Evolutionary conservation across 2,888 invertebrate genomes (phyloP), one percentile per base, ranked within the genome.

Genomic region (Agriopis marginaria): DNA sequence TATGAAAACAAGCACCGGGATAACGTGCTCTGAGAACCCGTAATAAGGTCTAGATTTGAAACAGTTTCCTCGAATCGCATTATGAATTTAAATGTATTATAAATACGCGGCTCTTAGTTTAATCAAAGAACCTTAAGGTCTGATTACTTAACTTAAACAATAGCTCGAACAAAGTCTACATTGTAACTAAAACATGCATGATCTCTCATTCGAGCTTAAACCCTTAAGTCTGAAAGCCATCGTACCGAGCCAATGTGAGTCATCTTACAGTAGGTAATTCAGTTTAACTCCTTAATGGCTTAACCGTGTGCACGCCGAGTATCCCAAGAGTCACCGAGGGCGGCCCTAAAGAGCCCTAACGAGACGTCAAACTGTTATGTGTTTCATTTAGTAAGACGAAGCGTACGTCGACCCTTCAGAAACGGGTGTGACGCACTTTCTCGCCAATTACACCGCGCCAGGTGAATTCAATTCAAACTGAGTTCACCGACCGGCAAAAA

Each of bases 331-430:
- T 66, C 66, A 45, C 66, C 32, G 68, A 45, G 64, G 64, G 60
- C 56, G 68, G 65, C 70, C 70, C 71, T 42, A 65, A 70, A 70
- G 73, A 61, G 66, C 70, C 71, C 71, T 72, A 60, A 73, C 68
- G 72, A 70, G 67, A 72, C 75, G 56, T 70, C 69, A 69, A 68
- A 71, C 66, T 68, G 73, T 73, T 71, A 72, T 73, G 70, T 67
- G 69, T 68, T 73, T 72, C 76, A 74, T 73, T 74, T 68, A 63
- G 54, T 64, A 68, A 70, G 70, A 66, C 63, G 49, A 62, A 68
- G 39, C 58, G 64, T 65, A 55, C 70, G 63, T 42, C 58, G 70
- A 68, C 70, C 70, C 65, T 53, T 10, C 50, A 7, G 14, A 47
- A 51, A 56, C 55, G 50, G 56, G 61, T 39, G 42, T 54, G 44